A percentile compares a stretch with the other conserved stretches of the same genome.
These are phyloP conservation scores for Apamea sordens DNA, from an alignment of 2,888 invertebrate species.

Conservation along the genomic window DNA sequence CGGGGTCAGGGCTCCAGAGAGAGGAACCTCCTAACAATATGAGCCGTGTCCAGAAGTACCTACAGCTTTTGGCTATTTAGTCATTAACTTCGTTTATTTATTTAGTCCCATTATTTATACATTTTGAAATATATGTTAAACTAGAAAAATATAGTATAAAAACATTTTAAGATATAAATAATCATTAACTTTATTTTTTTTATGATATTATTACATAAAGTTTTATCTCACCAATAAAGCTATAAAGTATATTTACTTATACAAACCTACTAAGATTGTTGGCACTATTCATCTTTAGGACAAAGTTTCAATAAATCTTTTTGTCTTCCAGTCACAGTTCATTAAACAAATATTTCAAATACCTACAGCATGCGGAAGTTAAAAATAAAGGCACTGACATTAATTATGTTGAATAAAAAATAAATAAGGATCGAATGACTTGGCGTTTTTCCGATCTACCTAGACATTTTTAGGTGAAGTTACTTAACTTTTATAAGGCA, in stretches of 20 bases:
- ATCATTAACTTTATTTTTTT: no score
- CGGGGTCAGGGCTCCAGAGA: neutral
- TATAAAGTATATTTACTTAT: neutral
- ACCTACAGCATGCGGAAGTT: slow-evolving; percentile 24
- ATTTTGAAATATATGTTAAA: no score
- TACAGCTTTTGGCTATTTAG: neutral
- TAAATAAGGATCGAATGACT: slow-evolving; percentile 38
- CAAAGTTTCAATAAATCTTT: neutral
- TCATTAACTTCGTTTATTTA: no score
- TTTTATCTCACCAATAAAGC: neutral
- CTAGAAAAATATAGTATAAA: no score
- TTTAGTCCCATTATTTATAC: no score
- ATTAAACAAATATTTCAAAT: slow-evolving; percentile 34
- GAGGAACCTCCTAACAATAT: neutral
- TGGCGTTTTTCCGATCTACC: slow-evolving; percentile 1
- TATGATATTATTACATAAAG: neutral
- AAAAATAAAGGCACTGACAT: slow-evolving; percentile 18
- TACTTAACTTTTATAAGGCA: neutral
- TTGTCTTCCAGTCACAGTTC: neutral
- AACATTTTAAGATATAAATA: no score
- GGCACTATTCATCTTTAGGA: slow-evolving; percentile 1
- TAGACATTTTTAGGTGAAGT: neutral
- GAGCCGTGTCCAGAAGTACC: neutral
- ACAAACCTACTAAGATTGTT: neutral
- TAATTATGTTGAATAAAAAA: slow-evolving; percentile 34